phyloP scores from a whole-genome alignment of 2,888 invertebrate species.

The Lordiphosa andalusiaca region DNA sequence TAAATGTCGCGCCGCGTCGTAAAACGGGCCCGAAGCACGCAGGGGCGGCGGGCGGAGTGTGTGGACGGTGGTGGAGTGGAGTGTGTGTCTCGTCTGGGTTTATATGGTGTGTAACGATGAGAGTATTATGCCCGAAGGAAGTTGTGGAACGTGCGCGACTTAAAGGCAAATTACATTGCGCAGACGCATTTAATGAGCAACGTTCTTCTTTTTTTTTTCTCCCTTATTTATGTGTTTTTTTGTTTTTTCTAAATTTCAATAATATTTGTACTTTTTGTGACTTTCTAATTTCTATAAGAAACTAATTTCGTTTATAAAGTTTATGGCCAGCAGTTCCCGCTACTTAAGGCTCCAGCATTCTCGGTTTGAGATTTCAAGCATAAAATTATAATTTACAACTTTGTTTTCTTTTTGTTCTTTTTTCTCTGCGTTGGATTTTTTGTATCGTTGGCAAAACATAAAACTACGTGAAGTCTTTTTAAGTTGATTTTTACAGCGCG shows the following conservation, averaged over 20 bases:
- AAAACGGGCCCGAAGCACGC: conserved; percentile 45
- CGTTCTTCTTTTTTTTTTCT: too few relatives aligned
- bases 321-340: conserved; percentile 15
- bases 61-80: not conserved
- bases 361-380: conserved; percentile 62
- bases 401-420: conserved; percentile 50
- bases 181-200: conserved; percentile 56
- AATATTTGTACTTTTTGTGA: conserved; percentile 33
- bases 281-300: conserved; percentile 8
- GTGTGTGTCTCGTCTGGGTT: conserved; percentile 17
- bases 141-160: conserved; percentile 55
- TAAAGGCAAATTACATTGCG: conserved; percentile 69
- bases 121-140: conserved; percentile 36
- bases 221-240: conserved; percentile 19
- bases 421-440: not conserved
- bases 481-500: conserved; percentile 70
- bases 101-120: conserved; percentile 60
- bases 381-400: conserved; percentile 77
- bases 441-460: conserved; percentile 52
- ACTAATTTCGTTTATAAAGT: not conserved
- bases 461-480: conserved; percentile 69
- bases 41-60: not conserved
- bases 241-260: conserved; percentile 25
- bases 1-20: conserved; percentile 77
- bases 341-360: conserved; percentile 30